Conservation (phyloP, 2,113 vertebrate species). For the Baryphthengus martii region DNA sequence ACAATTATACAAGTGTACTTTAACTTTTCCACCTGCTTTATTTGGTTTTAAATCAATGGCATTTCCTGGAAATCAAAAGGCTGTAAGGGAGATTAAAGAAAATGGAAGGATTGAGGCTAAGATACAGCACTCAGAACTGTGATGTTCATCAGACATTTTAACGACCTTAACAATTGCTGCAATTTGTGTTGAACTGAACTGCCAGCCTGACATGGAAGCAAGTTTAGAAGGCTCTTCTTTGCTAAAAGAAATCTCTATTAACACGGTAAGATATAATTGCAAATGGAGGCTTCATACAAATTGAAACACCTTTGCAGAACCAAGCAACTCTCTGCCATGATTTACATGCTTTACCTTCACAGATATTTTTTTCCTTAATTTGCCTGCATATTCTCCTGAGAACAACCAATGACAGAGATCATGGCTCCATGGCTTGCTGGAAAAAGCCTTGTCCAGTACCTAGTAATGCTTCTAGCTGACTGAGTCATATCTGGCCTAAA, state of each 20-base stretch:
- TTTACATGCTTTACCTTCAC: neutral
- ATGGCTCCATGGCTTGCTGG: neutral
- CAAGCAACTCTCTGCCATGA: neutral
- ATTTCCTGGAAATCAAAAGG: neutral
- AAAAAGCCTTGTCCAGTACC: neutral
- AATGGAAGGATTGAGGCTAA: neutral
- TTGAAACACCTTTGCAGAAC: neutral
- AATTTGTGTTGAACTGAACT: neutral
- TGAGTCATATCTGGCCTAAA: neutral
- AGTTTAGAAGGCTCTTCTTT: neutral
- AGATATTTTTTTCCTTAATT: neutral
- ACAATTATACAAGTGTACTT: neutral
- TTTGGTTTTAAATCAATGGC: neutral
- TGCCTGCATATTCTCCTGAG: neutral
- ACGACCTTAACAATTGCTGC: neutral
- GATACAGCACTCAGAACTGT: neutral
- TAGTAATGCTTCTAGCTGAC: neutral
- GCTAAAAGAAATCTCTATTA: neutral
- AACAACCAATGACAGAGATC: neutral
- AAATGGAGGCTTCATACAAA: neutral
- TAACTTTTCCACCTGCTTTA: neutral
- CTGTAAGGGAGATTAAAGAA: neutral
- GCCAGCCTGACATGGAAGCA: neutral
- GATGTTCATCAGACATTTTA: neutral
- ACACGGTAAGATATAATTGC: neutral